phyloP scores from a whole-genome alignment of 2,113 vertebrate species.

The Mystacornis crossleyi region DNA sequence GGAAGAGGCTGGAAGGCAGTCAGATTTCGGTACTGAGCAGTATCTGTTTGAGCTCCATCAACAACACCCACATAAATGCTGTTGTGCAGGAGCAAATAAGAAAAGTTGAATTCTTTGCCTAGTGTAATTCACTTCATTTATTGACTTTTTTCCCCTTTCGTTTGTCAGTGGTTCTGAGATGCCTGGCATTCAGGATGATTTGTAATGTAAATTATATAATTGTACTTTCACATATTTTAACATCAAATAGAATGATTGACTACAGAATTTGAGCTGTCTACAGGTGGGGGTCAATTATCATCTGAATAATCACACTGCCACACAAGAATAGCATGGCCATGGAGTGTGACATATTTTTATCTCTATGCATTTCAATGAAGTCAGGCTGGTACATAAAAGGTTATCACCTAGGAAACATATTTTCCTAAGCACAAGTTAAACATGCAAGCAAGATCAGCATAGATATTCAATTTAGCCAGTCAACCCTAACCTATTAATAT shows the following conservation, averaged over 20 bases:
- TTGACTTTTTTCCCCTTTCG: constrained; percentile 76
- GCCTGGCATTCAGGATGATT: constrained; percentile 96
- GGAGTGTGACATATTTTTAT: constrained; percentile 99
- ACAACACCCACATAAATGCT: constrained; percentile 69
- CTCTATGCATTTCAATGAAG: constrained; percentile 99
- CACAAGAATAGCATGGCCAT: constrained; percentile 87
- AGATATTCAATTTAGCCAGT: constrained; percentile 99
- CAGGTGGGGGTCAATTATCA: constrained; percentile 99
- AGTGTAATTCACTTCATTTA: constrained; percentile 91
- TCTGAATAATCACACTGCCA: constrained; percentile 96
- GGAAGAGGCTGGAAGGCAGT: constrained; percentile 28
- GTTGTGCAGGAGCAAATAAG: constrained; percentile 67
- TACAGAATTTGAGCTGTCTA: constrained; percentile 93
- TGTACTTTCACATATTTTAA: constrained; percentile 94
- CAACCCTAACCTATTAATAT: constrained; percentile 99
- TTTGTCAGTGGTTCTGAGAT: constrained; percentile 85
- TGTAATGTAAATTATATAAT: constrained; percentile 99
- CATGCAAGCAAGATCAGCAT: constrained; percentile 98
- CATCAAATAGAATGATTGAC: constrained; percentile 97
- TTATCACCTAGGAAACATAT: constrained; percentile 99
- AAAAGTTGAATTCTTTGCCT: constrained; percentile 82
- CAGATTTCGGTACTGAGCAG: constrained; percentile 5
- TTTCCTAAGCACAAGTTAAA: constrained; percentile 99
- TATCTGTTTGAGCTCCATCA: constrained; percentile 37
- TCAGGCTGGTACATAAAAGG: constrained; percentile 99